Conservation (phyloP, 2,113 vertebrate species). For the Sphyrna mokarran region DNA sequence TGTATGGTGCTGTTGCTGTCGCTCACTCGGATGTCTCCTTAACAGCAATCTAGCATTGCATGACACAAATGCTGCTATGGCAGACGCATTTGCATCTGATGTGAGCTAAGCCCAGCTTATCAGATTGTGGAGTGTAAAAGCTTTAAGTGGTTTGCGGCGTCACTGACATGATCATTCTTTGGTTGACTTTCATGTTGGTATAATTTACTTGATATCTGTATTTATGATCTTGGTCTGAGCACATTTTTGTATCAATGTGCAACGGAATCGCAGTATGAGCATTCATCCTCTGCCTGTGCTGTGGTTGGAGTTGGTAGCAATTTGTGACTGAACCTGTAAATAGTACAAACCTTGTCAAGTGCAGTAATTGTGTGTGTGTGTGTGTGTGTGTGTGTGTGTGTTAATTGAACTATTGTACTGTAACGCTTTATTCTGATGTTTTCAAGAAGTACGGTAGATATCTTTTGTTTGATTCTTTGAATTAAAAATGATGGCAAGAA, state of each 20-base stretch:
- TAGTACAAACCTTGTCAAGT: neutral
- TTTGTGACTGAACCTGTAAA: neutral
- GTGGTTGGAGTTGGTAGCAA: neutral
- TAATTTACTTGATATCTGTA: neutral
- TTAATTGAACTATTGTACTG: neutral
- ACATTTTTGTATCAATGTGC: neutral
- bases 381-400: neutral
- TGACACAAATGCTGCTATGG: neutral
- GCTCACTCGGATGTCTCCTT: neutral
- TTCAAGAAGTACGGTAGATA: neutral
- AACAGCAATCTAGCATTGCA: neutral
- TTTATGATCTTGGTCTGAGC: neutral
- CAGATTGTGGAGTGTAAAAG: slow-evolving; percentile 20
- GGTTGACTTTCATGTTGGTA: neutral
- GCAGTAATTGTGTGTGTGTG: neutral
- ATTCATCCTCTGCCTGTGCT: neutral
- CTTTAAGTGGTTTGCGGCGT: neutral
- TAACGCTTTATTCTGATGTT: neutral
- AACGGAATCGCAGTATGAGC: neutral
- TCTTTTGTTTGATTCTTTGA: neutral
- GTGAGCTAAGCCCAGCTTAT: slow-evolving; percentile 10
- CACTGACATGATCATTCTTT: neutral
- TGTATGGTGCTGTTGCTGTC: neutral
- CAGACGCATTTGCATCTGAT: slow-evolving; percentile 24
- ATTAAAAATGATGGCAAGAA: neutral